A percentile compares a stretch with the other conserved stretches of the same genome.
phyloP scores from a whole-genome alignment of 2,113 vertebrate genomes.

The Trematomus loennbergii region DNA sequence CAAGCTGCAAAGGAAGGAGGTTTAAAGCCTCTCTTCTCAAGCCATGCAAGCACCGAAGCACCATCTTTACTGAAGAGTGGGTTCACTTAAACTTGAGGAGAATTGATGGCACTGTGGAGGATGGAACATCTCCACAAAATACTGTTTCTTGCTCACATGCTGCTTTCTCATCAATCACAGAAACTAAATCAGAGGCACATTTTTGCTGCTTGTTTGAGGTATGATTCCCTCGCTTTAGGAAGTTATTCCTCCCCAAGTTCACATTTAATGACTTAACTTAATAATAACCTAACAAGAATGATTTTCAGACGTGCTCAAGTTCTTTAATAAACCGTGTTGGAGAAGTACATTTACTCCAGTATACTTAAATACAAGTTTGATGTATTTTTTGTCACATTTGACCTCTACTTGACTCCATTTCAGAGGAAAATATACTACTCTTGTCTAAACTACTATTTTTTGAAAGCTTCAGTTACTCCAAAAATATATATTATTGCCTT shows the following conservation, averaged over 20 bases:
- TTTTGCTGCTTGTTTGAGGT: neutral
- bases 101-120: neutral
- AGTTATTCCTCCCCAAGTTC: neutral
- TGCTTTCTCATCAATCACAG: conserved; percentile 9
- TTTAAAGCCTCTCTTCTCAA: neutral
- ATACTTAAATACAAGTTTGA: neutral
- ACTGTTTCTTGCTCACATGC: neutral
- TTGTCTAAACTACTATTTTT: too few species aligned
- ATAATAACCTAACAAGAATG: neutral
- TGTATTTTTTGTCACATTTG: neutral
- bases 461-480: too few species aligned
- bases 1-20: conserved; percentile 10
- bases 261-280: neutral
- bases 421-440: neutral
- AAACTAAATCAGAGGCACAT: conserved; percentile 1
- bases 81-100: neutral
- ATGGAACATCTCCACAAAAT: neutral
- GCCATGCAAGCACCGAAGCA: neutral
- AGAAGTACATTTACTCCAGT: too few species aligned
- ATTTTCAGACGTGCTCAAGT: neutral
- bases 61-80: neutral
- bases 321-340: neutral
- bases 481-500: too few species aligned
- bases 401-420: neutral
- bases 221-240: neutral